Base-by-base conservation (phyloP, 2,888 invertebrate genomes). In the Polydrusus cervinus region DNA sequence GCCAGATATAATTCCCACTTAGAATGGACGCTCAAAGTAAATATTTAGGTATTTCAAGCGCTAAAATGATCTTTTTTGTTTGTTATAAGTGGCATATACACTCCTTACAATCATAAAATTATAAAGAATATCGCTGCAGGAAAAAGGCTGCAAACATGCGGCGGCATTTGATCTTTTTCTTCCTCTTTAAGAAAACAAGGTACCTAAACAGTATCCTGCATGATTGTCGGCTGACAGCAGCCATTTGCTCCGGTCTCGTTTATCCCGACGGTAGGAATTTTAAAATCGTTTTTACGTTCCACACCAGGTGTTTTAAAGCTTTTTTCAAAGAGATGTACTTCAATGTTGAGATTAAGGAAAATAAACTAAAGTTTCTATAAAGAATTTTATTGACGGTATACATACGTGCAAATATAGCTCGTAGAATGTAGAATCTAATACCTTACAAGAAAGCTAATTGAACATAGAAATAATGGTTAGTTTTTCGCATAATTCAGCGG, bases 161-260 rank as follows among this genome's bases (percentile, higher is more conserved):
- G 66, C 43, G 65, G 65, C 53, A 66, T 66, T 66, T 53, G 40
- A 66, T 38, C 66, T 66, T 66, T 66, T 66, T 53, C 66, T 66
- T 66, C 66, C 66, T 47, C 53, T 60, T 60, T 53, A 66, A 66
- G 51, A 53, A 66, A 66, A 66, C 66, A 66, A 66, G 51, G 38
- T 62, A 16, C 16, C 16, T 47, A 47, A 13, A 47, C n/a, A 49
- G 60, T 62, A 61, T 70, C 49, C 62, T 62, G 70, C 62, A 47
- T 70, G 70, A 70, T 62, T 61, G 62, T 51, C 51, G 62, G 34
- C 70, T 62, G 70, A 70, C 70, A 62, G 43, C 49, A 47, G 53
- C 49, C 70, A 70, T 62, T 70, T 70, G 70, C 62, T 49, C n/a
- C 49, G 30, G 45, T 47, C 20, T 66, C 53, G 53, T 66, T 66